Evolutionary conservation across 2,113 vertebrate genomes (phyloP), one percentile per base, ranked within the genome.

Genomic region (Xyliphius kryptos): DNA sequence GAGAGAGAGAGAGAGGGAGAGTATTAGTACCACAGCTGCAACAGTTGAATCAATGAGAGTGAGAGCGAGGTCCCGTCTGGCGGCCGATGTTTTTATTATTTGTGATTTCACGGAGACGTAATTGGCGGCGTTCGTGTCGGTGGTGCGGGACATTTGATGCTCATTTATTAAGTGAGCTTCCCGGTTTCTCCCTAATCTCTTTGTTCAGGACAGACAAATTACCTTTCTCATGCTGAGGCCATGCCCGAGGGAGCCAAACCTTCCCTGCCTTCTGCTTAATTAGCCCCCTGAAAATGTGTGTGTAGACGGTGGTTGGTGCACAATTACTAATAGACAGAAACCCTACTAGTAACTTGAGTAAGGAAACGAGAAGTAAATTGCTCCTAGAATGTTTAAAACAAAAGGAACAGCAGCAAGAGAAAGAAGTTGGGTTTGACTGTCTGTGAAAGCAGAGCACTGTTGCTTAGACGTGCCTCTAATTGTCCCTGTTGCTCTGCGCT

Each of bases 181-280:
- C 87, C 89, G 82, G 91, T 90, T 90, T 89, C 88, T 88, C 86
- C 87, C 74, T 89, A 92, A 94, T 94, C 85, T 87, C 91, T 96
- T 97, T 93, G 91, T 95, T 95, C 92, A 91, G 91, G 92, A 92
- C 91, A 93, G 91, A 94, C 94, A 97, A 97, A 97, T 97, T 95
- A 93, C 93, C 88, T 93, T 94, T 90, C 91, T 94, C 91, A 90
- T 87, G 91, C 89, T 79, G 91, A 88, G 89, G 89, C 88, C 78
- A 80, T 80, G 88, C 93, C 92, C 93, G 86, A 83, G 92, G 92
- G 93, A 96, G 89, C 87, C 89, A 89, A 68, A 92, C 86, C 90
- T 80, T 91, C 89, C 87, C 87, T 86, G 90, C 88, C 86, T 91
- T 92, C 90, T 90, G 89, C 96, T 96, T 97, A 98, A 98, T 98